Evolutionary conservation across 2,113 vertebrate genomes (phyloP).

Genomic region (Chionodraco myersi): DNA sequence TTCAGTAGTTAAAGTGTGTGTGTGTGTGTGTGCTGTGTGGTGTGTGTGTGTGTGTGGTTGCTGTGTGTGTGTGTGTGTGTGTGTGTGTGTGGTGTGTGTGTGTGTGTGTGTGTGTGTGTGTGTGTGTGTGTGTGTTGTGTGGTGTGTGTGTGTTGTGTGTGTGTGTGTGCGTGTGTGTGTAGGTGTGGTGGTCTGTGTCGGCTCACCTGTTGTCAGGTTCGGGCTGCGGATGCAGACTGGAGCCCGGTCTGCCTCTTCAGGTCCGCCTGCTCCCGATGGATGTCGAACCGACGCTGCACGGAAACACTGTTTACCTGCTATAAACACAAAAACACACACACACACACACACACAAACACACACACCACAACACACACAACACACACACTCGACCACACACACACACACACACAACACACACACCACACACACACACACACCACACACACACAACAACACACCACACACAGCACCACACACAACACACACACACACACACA

Average conservation of each 20-base stretch:
- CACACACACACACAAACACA: too few relatives aligned
- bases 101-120: slow-evolving; percentile 32
- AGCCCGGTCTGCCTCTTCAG: slow-evolving; percentile 96
- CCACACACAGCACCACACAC: too few relatives aligned
- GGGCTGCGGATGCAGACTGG: slow-evolving; percentile 89
- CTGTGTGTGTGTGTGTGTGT: slow-evolving; percentile 22
- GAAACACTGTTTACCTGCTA: slow-evolving; percentile 92
- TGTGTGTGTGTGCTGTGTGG: slow-evolving; percentile 22
- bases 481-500: too few relatives aligned
- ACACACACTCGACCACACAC: not conserved
- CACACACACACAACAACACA: too few relatives aligned
- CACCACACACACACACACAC: too few relatives aligned
- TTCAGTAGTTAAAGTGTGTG: not conserved
- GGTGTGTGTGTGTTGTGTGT: slow-evolving; percentile 28
- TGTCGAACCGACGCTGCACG: slow-evolving; percentile 93
- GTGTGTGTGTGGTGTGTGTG: slow-evolving; percentile 11
- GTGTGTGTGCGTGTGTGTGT: slow-evolving; percentile 20
- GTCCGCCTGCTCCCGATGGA: too few relatives aligned
- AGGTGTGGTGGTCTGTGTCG: slow-evolving; percentile 97
- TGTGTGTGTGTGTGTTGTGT: slow-evolving; percentile 25
- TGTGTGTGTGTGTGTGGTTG: slow-evolving; percentile 22
- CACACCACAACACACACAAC: too few relatives aligned
- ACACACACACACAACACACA: too few relatives aligned
- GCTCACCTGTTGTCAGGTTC: slow-evolving; percentile 92
- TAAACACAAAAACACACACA: not conserved